Percentiles rank a stretch among this genome's conserved stretches.
phyloP scores from a whole-genome alignment of 2,797 vertebrate species.

The Bovichtus diacanthus region DNA sequence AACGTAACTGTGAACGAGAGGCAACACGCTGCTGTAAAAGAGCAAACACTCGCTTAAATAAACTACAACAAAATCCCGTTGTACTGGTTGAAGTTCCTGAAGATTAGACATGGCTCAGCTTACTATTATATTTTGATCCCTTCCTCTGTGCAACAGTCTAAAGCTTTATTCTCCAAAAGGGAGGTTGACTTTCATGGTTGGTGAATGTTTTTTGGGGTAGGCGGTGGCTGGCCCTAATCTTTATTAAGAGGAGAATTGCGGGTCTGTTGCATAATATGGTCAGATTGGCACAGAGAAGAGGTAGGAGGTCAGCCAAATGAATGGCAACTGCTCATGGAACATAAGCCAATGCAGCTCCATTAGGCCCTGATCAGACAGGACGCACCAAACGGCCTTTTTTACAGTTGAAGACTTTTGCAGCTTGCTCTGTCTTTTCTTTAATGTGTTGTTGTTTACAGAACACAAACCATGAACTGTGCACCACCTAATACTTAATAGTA shows the following conservation, averaged over 20 bases:
- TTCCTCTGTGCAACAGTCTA: constrained; percentile 32
- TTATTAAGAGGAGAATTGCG: constrained; percentile 47
- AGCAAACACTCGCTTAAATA: constrained; percentile 17
- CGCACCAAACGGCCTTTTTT: too few species aligned
- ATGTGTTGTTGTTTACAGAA: too few species aligned
- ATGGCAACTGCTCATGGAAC: neutral
- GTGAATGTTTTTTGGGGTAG: constrained; percentile 44
- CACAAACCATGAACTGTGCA: too few species aligned
- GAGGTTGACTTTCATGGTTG: constrained; percentile 36
- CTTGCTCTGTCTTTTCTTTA: too few species aligned
- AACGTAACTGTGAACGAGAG: constrained; percentile 24
- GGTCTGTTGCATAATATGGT: constrained; percentile 59
- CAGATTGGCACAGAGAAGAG: constrained; percentile 19
- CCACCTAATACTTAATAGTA: too few species aligned
- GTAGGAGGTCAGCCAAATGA: constrained; percentile 31
- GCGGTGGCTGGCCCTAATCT: constrained; percentile 51
- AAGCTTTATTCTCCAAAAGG: constrained; percentile 40
- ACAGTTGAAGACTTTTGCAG: too few species aligned
- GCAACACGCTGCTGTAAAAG: constrained; percentile 15
- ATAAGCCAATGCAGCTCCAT: neutral
- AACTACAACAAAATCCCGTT: constrained; percentile 27
- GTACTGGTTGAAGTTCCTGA: constrained; percentile 12
- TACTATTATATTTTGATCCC: constrained; percentile 32
- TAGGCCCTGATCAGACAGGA: neutral
- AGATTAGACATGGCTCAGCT: constrained; percentile 28